Base-by-base conservation (phyloP, 1,140 invertebrate genomes). In the Telenomus remus region DNA sequence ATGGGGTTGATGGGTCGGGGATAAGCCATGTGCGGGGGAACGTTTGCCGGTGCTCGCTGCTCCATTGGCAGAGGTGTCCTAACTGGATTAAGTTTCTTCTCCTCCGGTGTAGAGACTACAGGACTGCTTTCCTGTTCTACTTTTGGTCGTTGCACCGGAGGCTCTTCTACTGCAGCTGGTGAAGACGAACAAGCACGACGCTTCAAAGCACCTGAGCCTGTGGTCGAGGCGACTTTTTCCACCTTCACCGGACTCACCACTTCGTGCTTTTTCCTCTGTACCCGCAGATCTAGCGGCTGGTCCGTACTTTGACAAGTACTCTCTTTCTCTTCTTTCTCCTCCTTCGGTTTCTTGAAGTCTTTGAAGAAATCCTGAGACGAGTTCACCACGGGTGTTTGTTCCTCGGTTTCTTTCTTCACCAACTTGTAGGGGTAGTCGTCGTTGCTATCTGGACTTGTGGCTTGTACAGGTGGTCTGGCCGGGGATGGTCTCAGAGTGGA, bases 1-100 rank as follows among this genome's bases (percentile, higher is more conserved):
- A 94, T 91, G 0, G 94, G 94, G 80, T 95, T 93, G 10, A 94
- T 92, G 0, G 94, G 93, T 81, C 91, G 88, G 0, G 94, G 93
- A 73, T 94, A 95, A 0, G 92, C 92, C 90, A 95, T 92, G n/a
- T 90, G 89, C 11, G 90, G 91, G 27, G 78, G 84, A 12, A 81
- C 78, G 33, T 85, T 69, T 1, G 63, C 1, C 1, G 70, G 9
- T 42, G 15, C 9, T 66, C 64, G 56, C 53, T 69, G 65, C 5
- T 72, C 72, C 0, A 60, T 14, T 0, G 51, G 42, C 4, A 64
- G 27, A 42, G 46, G 13, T 8, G 48, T 63, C 49, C 53, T 65
- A 8, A 53, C 42, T 11, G 49, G 12, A 5, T 14, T 66, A 68
- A 1, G 8, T 10, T 11, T 74, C 64, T 33, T 48, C 5, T 4